A percentile compares a stretch with the other conserved stretches of the same genome.
Evolutionary conservation across 2,113 vertebrate species (phyloP).

Genomic region (Ptilorrhoa leucosticta): DNA sequence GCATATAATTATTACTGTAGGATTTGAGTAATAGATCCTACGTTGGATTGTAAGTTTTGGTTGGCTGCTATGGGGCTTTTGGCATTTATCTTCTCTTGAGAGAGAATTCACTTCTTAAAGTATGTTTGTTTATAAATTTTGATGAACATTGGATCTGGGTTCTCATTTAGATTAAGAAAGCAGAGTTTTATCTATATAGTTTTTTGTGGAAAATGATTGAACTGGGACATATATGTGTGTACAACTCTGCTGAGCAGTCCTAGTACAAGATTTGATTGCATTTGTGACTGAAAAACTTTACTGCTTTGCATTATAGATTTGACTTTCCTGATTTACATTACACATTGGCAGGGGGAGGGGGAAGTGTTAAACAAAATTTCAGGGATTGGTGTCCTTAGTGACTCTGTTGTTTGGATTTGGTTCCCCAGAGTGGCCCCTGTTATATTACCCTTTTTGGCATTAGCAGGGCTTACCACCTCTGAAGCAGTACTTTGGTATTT

Average conservation of each 20-base stretch:
- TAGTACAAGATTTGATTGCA: not conserved
- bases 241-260: not conserved
- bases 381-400: not conserved
- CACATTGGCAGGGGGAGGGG: fast-evolving
- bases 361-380: not conserved
- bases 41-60: not conserved
- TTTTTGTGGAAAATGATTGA: not conserved
- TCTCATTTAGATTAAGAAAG: not conserved
- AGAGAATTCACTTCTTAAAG: not conserved
- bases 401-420: not conserved
- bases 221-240: not conserved
- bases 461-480: not conserved
- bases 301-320: not conserved
- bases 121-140: not conserved
- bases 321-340: not conserved
- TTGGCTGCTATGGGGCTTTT: not conserved
- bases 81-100: not conserved
- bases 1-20: not conserved
- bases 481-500: not conserved
- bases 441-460: not conserved
- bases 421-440: not conserved
- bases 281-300: not conserved
- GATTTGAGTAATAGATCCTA: not conserved
- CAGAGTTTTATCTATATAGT: not conserved
- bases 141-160: not conserved